Evolutionary conservation across 2,888 invertebrate species (phyloP), one percentile per base, ranked within the genome.

Genomic region (Noctua janthe): DNA sequence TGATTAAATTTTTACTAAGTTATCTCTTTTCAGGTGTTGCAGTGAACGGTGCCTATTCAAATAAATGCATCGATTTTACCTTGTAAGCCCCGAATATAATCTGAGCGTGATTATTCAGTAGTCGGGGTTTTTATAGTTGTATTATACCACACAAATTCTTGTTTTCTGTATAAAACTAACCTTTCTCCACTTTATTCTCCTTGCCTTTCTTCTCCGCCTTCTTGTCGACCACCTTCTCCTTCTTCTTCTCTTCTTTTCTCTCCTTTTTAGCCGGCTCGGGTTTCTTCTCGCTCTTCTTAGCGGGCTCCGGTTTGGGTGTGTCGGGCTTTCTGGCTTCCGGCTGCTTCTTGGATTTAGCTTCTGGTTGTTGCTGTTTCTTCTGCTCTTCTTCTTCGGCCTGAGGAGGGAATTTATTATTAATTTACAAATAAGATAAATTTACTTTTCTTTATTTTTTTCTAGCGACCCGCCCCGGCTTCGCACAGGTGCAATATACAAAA

Each of bases 361-460:
- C 94, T 78, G 80, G 92, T 13, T 87, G 62, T 13, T 62, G 67
- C 35, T 92, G 59, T 67, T 88, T 91, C 66, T 90, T 90, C 62
- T 88, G 91, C 56, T 95, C 94, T 87, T 95, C 95, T 90, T 95
- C 95, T 88, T 94, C 95, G 2, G 94, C 95, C 95, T 95, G 78
- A 78, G 81, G 10, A 49, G 49, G 49, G 5, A 5, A 49, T 49
- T 49, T 15, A 13, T 15, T 49, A 15, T 49, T 49, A 13, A 10
- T 8, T 2, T 74, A 81, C 81, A n/a, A n/a, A n/a, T n/a, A n/a
- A n/a, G n/a, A n/a, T n/a, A n/a, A n/a, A n/a, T n/a, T n/a, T n/a
- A n/a, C n/a, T n/a, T n/a, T n/a, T n/a, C n/a, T n/a, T n/a, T n/a
- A n/a, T n/a, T n/a, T n/a, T n/a, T n/a, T n/a, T n/a, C n/a, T n/a